Conservation (phyloP, 2,888 invertebrate genomes). For the Lysandra bellargus region DNA sequence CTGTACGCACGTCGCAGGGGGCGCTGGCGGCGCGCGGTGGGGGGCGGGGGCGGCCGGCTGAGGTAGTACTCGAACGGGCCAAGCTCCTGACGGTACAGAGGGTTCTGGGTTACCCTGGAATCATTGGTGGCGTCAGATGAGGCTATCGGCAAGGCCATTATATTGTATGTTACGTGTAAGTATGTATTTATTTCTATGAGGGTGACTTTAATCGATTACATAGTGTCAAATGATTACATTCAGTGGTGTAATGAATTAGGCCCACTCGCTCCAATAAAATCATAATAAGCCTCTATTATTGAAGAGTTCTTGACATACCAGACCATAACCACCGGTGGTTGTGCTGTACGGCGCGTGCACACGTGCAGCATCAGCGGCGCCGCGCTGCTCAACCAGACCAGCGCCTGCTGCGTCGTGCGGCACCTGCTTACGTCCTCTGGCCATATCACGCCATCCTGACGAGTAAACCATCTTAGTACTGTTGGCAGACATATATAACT, state of each 20-base stretch:
- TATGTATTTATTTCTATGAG: too few relatives aligned
- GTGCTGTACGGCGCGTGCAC: not conserved
- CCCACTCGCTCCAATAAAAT: too few relatives aligned
- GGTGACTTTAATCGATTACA: too few relatives aligned
- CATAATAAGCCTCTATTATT: too few relatives aligned
- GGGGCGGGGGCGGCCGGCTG: conserved; percentile 65
- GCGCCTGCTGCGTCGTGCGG: not conserved
- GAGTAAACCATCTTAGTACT: not conserved
- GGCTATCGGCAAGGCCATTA: not conserved
- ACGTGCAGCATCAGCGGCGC: not conserved
- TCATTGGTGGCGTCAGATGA: not conserved
- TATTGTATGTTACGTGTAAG: conserved; percentile 37
- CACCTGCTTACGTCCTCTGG: not conserved
- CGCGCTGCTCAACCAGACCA: conserved; percentile 2
- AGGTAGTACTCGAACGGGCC: conserved; percentile 82
- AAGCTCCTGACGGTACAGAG: conserved; percentile 81
- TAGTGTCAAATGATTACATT: too few relatives aligned
- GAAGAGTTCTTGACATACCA: conserved; percentile 45
- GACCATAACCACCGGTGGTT: conserved; percentile 60
- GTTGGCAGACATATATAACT: too few relatives aligned
- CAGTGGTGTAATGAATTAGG: too few relatives aligned
- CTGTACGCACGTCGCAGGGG: conserved; percentile 60
- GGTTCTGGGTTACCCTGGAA: conserved; percentile 79
- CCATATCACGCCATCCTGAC: not conserved
- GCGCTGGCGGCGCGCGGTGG: conserved; percentile 48